Percentiles rank a stretch among this genome's conserved stretches.
phyloP scores from a whole-genome alignment of 2,888 invertebrate species.

The Keiferia lycopersicella region DNA sequence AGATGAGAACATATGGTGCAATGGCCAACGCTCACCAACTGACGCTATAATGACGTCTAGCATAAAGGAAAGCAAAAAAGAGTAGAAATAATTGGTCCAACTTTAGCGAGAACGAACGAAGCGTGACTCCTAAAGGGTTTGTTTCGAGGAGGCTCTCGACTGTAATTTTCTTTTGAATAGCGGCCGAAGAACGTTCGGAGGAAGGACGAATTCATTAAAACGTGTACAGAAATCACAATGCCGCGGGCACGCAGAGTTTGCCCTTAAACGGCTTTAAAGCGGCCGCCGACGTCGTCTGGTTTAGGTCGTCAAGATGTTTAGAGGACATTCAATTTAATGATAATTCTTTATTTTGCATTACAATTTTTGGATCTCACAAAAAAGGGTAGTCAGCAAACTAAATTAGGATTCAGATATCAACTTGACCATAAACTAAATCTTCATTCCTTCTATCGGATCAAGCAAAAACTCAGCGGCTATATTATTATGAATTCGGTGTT shows the following conservation, averaged over 20 bases:
- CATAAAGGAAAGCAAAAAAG: constrained; percentile 66
- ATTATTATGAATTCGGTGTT: neutral
- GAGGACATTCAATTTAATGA: constrained; percentile 14
- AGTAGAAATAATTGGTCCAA: constrained; percentile 72
- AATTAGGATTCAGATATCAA: neutral
- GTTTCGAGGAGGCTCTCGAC: constrained; percentile 69
- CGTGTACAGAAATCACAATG: constrained; percentile 72
- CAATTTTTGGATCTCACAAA: neutral
- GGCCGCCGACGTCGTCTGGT: constrained; percentile 40
- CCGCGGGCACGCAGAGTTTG: constrained; percentile 53
- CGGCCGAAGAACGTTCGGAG: constrained; percentile 62
- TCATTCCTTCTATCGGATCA: neutral
- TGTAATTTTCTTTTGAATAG: constrained; percentile 76
- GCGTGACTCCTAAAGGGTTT: constrained; percentile 76
- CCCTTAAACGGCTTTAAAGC: constrained; percentile 59
- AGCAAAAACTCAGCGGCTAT: constrained; percentile 1
- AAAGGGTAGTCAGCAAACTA: too few relatives aligned
- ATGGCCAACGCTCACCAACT: constrained; percentile 69
- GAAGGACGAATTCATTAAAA: constrained; percentile 75
- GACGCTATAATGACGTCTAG: constrained; percentile 72
- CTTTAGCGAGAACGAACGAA: constrained; percentile 71
- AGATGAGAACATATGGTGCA: constrained; percentile 70
- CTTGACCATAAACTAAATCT: neutral
- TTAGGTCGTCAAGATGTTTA: constrained; percentile 31
- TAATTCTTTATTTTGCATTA: constrained; percentile 21